Base-by-base conservation (phyloP, 2,797 vertebrate genomes). In the Gymnoscopelus braueri region DNA sequence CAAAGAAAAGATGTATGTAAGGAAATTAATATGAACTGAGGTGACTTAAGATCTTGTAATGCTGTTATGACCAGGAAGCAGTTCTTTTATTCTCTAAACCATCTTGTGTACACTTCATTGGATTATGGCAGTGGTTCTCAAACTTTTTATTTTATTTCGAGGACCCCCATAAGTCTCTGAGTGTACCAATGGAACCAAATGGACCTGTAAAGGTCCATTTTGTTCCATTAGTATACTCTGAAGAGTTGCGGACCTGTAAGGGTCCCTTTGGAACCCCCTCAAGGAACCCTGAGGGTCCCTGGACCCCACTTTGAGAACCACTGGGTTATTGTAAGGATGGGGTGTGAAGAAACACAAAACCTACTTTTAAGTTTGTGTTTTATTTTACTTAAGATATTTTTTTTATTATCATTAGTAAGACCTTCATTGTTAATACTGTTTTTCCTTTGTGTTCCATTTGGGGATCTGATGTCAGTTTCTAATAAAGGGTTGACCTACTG, bases 331-430 rank as follows among this genome's bases (percentile, higher is more conserved):
- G 39, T 44, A 44, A 44, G 15, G 53, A 35, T 14, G 65, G 69
- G 48, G 48, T 65, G 71, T 71, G 60, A 65, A 68, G 32, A 84
- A 50, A 69, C 19, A 14, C 67, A 73, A 74, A 62, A 65, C 60
- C 63, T 72, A 70, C 75, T 69, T 35, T 72, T 49, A 61, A 71
- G 55, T 83, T 73, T 29, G 44, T 70, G 59, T 80, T 78, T 72
- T 80, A 69, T 85, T 88, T 87, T 79, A 61, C 71, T 88, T 85
- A 79, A 69, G 80, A 63, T 53, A 81, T 82, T 81, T 51, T 82
- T 77, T 67, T 51, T 81, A 77, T 75, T 50, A 72, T 82, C 35
- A 12, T 83, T 81, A 78, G 78, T 87, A 73, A 23, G 53, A 74
- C 23, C 24, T 72, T 80, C 50, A 70, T 87, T 79, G 26, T 63